Base-by-base conservation (phyloP, 2,113 vertebrate genomes). In the Festucalex cinctus region DNA sequence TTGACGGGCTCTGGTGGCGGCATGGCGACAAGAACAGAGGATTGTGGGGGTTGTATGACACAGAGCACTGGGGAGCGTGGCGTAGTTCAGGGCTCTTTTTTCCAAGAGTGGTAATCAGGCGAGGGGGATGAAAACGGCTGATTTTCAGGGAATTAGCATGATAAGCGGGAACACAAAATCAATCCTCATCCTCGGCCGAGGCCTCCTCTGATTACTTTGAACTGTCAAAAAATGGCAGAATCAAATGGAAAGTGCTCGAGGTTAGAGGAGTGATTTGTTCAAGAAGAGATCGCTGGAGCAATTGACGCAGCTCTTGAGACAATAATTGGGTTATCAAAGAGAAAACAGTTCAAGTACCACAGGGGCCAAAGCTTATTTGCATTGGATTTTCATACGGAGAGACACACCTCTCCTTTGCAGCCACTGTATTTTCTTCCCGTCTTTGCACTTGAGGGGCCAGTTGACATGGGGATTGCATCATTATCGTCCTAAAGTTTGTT, bases 261-360 rank as follows among this genome's bases (percentile, higher is more conserved):
- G 97, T 98, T 98, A 98, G 94, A 92, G 97, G 95, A 97, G 95
- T 98, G 95, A 99, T 99, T 98, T 99, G 96, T 98, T 99, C 94
- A 97, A 98, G 96, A 98, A 98, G 96, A 96, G 96, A 98, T 98
- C 95, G 95, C 96, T 95, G 91, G 94, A 96, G 96, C 97, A 98
- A 99, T 99, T 99, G 97, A 99, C 97, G 98, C 95, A 98, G 96
- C 96, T 98, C 96, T 99, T 95, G 94, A 99, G 95, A 98, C 96
- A 97, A 98, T 99, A 99, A 99, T 99, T 99, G 96, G 96, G 97
- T 99, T 99, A 99, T 98, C 97, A 99, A 98, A 99, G 97, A 96
- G 96, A 98, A 98, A 98, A 97, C 97, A 98, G 96, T 99, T 98
- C 96, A 96, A 98, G 96, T 98, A 99, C 95, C 95, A 96, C 95